These are phyloP conservation scores for Blera fallax DNA, from an alignment of 2,888 invertebrate species.

Conservation along the genomic window DNA sequence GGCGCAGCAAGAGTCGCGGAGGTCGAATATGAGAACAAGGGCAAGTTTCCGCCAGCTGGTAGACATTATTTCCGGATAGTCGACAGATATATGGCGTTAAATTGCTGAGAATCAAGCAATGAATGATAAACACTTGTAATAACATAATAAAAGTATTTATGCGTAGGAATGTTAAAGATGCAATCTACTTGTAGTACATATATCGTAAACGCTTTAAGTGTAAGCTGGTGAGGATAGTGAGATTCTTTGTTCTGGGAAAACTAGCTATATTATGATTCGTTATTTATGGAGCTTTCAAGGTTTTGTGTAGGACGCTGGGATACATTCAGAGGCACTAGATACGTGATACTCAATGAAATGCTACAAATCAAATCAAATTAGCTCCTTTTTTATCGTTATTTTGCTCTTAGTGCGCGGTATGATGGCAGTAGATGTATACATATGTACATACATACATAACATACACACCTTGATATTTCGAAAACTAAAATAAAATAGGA, in stretches of 20 bases:
- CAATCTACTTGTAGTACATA: background rate
- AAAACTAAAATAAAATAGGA: no score
- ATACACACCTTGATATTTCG: no score
- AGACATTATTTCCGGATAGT: constrained; percentile 53
- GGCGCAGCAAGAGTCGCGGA: constrained; percentile 17
- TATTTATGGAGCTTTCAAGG: background rate
- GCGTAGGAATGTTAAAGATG: background rate
- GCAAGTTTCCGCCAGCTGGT: constrained; percentile 54
- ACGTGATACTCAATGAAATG: no score
- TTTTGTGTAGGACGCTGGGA: background rate
- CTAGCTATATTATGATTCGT: background rate
- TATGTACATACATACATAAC: no score
- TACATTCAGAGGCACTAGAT: background rate
- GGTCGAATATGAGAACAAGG: constrained; percentile 16
- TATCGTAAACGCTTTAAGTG: background rate
- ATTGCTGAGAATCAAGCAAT: constrained; percentile 38
- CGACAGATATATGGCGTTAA: constrained; percentile 66
- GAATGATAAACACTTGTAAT: constrained; percentile 54
- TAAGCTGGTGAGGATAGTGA: background rate
- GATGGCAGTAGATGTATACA: no score
- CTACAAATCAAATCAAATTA: no score
- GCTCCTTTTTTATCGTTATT: no score
- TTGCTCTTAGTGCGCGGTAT: no score
- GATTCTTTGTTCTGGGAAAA: background rate
- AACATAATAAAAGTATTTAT: constrained; percentile 20